These are phyloP conservation scores for Cephus spinipes DNA, from an alignment of 2,888 invertebrate genomes.

Conservation along the genomic window DNA sequence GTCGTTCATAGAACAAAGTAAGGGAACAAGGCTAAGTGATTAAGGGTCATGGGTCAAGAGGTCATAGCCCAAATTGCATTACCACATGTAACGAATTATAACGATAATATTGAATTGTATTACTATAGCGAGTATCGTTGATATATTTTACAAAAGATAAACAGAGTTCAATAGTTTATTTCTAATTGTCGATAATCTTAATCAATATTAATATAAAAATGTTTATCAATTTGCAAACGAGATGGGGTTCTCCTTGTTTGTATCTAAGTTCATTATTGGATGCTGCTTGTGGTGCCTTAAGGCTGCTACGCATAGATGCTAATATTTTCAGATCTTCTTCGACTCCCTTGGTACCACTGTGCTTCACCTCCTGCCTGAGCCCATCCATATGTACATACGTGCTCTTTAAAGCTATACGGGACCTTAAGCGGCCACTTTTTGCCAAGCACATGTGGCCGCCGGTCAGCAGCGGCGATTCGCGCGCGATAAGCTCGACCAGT, in stretches of 20 bases:
- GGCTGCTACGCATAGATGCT: too few relatives aligned
- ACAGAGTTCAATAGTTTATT: not conserved
- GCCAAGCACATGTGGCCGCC: slow-evolving; percentile 50
- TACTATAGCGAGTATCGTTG: too few relatives aligned
- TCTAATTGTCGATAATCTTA: not conserved
- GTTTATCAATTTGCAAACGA: not conserved
- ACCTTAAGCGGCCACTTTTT: slow-evolving; percentile 50
- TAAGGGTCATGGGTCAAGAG: not conserved
- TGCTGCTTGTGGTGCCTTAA: not conserved
- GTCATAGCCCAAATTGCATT: too few relatives aligned
- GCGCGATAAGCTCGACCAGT: slow-evolving; percentile 54
- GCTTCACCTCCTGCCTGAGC: not conserved
- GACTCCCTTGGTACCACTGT: not conserved
- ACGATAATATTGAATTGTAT: too few relatives aligned
- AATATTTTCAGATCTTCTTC: not conserved
- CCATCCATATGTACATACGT: not conserved
- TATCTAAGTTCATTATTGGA: not conserved
- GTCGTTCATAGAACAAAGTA: not conserved
- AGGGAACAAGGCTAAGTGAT: not conserved
- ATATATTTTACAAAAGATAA: too few relatives aligned
- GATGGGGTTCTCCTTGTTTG: not conserved
- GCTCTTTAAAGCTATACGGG: slow-evolving; percentile 27
- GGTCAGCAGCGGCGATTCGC: slow-evolving; percentile 55
- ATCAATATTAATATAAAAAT: not conserved
- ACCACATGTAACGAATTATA: too few relatives aligned